Conservation (phyloP, 53 echinoderm and acorn worm species). For the Zoroaster sp. region DNA sequence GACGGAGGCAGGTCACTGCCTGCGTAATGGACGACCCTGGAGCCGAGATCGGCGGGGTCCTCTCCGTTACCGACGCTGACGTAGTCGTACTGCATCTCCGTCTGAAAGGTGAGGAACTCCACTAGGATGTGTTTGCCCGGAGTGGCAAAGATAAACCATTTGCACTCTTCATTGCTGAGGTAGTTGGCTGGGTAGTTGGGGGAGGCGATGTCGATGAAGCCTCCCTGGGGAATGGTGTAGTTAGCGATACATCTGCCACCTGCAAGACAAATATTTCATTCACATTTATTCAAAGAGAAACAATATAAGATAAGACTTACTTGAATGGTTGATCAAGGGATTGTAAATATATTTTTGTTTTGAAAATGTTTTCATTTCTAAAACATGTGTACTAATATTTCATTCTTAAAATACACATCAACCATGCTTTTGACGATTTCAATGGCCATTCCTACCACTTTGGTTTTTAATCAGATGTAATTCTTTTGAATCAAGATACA, state of each 20-base stretch:
- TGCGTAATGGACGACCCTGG: conserved; percentile 71
- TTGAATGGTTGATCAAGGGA: neutral
- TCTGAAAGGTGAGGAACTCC: conserved; percentile 65
- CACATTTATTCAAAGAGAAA: too few species aligned
- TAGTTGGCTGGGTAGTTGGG: conserved; percentile 91
- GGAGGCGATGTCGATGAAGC: conserved; percentile 52
- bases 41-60: conserved; percentile 62
- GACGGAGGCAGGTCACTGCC: conserved; percentile 70
- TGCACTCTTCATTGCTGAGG: conserved; percentile 90
- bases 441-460: too few species aligned
- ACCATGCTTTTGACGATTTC: too few species aligned
- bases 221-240: conserved; percentile 67
- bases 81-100: conserved; percentile 85
- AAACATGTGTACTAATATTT: too few species aligned
- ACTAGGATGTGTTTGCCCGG: conserved; percentile 88
- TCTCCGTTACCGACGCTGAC: conserved; percentile 80
- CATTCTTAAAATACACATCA: too few species aligned
- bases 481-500: too few species aligned
- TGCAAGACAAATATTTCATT: neutral
- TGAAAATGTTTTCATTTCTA: too few species aligned
- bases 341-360: too few species aligned
- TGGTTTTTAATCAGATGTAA: too few species aligned
- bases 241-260: conserved; percentile 83
- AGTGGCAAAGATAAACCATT: conserved; percentile 71
- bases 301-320: neutral